Conservation (phyloP, 1,140 invertebrate species). For the Nephotettix cincticeps region DNA sequence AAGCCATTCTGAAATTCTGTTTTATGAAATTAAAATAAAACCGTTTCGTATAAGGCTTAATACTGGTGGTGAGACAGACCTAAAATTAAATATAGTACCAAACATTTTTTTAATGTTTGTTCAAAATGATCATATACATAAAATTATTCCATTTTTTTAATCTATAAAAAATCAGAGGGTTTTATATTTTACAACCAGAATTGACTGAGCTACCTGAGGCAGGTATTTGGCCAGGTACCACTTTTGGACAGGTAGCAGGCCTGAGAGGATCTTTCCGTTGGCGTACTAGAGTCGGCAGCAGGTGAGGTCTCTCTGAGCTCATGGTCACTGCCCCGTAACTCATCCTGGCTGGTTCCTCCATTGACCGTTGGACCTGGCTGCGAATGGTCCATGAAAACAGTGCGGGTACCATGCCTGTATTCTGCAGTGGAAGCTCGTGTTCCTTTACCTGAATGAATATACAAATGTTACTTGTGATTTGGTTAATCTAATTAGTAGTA, state of each 20-base stretch:
- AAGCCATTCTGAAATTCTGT: no score
- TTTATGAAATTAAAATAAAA: no score
- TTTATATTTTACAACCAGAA: no score
- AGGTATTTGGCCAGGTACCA: background rate
- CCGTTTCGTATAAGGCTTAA: no score
- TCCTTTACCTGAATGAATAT: background rate
- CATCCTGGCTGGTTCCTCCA: no score
- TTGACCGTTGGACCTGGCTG: no score
- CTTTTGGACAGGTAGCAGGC: background rate
- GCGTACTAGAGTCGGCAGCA: background rate
- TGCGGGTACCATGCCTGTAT: background rate
- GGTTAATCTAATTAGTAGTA: no score
- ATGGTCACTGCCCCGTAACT: background rate
- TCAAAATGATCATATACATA: background rate
- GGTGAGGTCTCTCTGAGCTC: background rate
- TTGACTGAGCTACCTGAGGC: no score
- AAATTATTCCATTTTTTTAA: background rate
- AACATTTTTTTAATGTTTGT: background rate
- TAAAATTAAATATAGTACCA: no score
- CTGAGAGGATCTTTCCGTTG: background rate
- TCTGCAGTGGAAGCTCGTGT: background rate
- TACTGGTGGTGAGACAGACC: no score
- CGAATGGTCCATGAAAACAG: background rate
- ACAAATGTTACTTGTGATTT: no score
- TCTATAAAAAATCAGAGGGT: no score